Evolutionary conservation across 2,888 invertebrate species (phyloP).

Genomic region (Tortrix viridana): DNA sequence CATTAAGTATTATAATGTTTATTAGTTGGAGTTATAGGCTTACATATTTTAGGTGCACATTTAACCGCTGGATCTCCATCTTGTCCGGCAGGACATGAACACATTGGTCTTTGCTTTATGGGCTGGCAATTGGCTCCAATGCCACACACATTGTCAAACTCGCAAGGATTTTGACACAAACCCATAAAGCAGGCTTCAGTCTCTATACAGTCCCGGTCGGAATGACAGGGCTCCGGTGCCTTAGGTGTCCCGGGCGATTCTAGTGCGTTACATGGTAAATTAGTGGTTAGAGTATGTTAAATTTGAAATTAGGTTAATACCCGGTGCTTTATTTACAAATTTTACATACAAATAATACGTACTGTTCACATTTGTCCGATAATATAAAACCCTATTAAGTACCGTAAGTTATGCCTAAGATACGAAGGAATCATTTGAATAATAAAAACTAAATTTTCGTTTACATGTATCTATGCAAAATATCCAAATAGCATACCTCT

Average conservation of each 20-base stretch:
- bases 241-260: slow-evolving; percentile 89
- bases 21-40: slow-evolving; percentile 72
- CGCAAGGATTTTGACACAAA: slow-evolving; percentile 92
- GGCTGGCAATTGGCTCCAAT: slow-evolving; percentile 90
- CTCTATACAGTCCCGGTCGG: slow-evolving; percentile 93
- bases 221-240: slow-evolving; percentile 91
- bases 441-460: slow-evolving; percentile 23
- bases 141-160: slow-evolving; percentile 91
- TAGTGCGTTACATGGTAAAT: slow-evolving; percentile 80
- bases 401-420: slow-evolving; percentile 8
- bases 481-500: slow-evolving; percentile 83
- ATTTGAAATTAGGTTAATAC: slow-evolving; percentile 27
- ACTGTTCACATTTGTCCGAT: slow-evolving; percentile 75
- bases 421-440: background rate
- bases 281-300: slow-evolving; percentile 67
- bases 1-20: slow-evolving; percentile 11
- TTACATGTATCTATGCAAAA: slow-evolving; percentile 49
- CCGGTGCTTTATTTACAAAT: slow-evolving; percentile 39
- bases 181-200: slow-evolving; percentile 93
- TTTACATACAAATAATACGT: slow-evolving; percentile 29
- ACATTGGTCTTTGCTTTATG: slow-evolving; percentile 92
- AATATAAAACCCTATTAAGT: slow-evolving; percentile 53
- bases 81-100: slow-evolving; percentile 91
- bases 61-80: slow-evolving; percentile 92
- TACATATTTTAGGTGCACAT: slow-evolving; percentile 92